Percentiles rank a stretch among this genome's conserved stretches.
These are phyloP conservation scores for Chrysopa pallens DNA, from an alignment of 1,140 invertebrate genomes.

Conservation along the genomic window DNA sequence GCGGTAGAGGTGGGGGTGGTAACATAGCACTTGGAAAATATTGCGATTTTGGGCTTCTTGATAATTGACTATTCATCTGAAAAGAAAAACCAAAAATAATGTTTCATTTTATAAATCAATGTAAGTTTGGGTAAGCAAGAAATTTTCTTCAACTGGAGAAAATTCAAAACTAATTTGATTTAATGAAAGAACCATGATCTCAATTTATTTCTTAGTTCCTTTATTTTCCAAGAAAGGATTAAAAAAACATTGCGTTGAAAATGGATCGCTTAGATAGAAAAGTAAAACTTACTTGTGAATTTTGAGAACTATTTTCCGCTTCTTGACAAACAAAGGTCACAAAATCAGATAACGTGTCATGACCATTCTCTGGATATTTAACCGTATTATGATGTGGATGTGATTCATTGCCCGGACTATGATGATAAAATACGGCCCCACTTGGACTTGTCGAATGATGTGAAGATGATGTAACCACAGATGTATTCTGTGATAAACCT, in stretches of 20 bases:
- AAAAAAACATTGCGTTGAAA: no score
- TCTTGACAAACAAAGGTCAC: constrained; percentile 94
- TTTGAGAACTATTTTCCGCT: constrained; percentile 62
- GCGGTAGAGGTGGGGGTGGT: constrained; percentile 87
- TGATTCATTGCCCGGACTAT: constrained; percentile 21
- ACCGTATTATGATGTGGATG: constrained; percentile 24
- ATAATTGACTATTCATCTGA: constrained; percentile 19
- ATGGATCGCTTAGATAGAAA: no score
- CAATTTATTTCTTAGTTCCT: no score
- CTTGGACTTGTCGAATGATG: constrained; percentile 24
- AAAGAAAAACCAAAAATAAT: constrained; percentile 2
- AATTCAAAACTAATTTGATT: not conserved
- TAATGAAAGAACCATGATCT: no score
- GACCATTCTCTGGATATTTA: constrained; percentile 63
- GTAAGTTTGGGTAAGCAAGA: no score
- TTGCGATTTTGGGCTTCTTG: constrained; percentile 49
- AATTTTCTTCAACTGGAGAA: no score
- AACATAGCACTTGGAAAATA: constrained; percentile 82
- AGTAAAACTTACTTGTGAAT: constrained; percentile 48
- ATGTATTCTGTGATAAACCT: constrained; percentile 19
- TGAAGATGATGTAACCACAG: constrained; percentile 21
- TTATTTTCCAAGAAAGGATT: no score
- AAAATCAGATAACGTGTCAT: constrained; percentile 88
- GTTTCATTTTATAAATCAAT: no score
- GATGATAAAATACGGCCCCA: constrained; percentile 26